Evolutionary conservation across 2,113 vertebrate species (phyloP), one percentile per base, ranked within the genome.

Genomic region (Rhizomys pruinosus): DNA sequence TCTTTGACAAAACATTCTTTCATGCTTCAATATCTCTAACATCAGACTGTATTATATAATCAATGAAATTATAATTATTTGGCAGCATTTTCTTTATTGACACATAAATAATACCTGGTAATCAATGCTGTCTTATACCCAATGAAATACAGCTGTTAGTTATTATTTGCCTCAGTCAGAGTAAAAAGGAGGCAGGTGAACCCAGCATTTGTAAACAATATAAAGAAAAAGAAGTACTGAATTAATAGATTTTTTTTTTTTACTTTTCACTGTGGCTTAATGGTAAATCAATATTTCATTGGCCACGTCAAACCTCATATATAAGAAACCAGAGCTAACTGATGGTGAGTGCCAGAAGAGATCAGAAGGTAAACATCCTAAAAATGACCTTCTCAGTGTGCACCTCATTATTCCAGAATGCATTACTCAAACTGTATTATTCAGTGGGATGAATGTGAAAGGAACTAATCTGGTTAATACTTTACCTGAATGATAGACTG

Each of bases 161-260:
- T 59, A 3, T 57, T 90, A 72, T 84, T 91, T 73, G 22, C 59
- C 92, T 87, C 57, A 44, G 44, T 80, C 84, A 34, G 34, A 93
- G 52, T 29, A 61, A 92, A 71, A 84, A 93, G 71, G 64, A 66
- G 68, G 57, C 47, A 93, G 44, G 37, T 47, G 7, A 92, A 61
- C 3, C 17, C 7, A 88, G 79, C 25, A 34, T 64, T 77, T 1
- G 12, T 47, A 44, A 92, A 92, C 17, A 94, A 72, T 42, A 59
- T 7, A 68, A 64, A 59, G 44, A 64, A 73, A 61, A 90, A 10
- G 81, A 64, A 76, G 19, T 84, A 44, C 23, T n/a, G 37, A 72
- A 39, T 74, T 87, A 87, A 73, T 0, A 63, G 19, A 1, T 59
- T 80, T 73, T 68, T 95, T 47, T 93, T 92, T 95, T 94, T 88